Evolutionary conservation across 2,113 vertebrate genomes (phyloP).

Genomic region (Takifugu bimaculatus): DNA sequence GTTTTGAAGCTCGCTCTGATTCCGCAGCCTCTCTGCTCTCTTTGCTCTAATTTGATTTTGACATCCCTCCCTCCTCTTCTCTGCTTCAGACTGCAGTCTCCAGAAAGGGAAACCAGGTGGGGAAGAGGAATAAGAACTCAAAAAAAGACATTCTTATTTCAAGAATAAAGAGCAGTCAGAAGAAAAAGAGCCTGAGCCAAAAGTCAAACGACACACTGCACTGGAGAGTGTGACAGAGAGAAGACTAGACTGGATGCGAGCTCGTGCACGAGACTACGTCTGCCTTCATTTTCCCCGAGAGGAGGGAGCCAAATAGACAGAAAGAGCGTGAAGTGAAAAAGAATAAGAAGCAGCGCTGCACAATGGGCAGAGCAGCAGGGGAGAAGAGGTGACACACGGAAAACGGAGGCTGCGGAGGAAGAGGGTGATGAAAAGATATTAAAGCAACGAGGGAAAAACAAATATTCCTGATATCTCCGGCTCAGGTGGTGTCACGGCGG

Average conservation of each 20-base stretch:
- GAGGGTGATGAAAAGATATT: constrained; percentile 26
- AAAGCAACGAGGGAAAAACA: constrained; percentile 4
- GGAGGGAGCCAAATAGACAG: constrained; percentile 6
- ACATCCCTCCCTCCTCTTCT: not conserved
- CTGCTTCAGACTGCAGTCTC: not conserved
- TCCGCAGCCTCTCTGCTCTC: constrained; percentile 2
- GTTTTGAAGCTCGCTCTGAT: not conserved
- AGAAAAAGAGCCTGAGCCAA: constrained; percentile 4
- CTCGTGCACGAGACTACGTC: not conserved
- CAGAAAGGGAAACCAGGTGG: constrained; percentile 12
- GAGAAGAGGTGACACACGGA: constrained; percentile 16
- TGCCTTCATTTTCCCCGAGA: constrained; percentile 7
- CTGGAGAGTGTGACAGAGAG: not conserved
- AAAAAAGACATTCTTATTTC: constrained; percentile 17
- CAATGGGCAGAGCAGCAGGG: constrained; percentile 32
- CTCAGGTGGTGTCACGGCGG: not conserved
- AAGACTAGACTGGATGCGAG: not conserved
- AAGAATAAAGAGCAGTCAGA: constrained; percentile 13
- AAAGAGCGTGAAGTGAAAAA: constrained; percentile 28
- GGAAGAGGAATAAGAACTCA: constrained; percentile 26
- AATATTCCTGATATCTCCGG: constrained; percentile 24
- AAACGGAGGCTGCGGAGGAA: constrained; percentile 11
- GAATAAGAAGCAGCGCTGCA: constrained; percentile 10
- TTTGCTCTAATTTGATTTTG: constrained; percentile 25
- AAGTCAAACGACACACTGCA: not conserved